Evolutionary conservation across 2,113 vertebrate genomes (phyloP).

Genomic region (Nycticryphes semicollaris): DNA sequence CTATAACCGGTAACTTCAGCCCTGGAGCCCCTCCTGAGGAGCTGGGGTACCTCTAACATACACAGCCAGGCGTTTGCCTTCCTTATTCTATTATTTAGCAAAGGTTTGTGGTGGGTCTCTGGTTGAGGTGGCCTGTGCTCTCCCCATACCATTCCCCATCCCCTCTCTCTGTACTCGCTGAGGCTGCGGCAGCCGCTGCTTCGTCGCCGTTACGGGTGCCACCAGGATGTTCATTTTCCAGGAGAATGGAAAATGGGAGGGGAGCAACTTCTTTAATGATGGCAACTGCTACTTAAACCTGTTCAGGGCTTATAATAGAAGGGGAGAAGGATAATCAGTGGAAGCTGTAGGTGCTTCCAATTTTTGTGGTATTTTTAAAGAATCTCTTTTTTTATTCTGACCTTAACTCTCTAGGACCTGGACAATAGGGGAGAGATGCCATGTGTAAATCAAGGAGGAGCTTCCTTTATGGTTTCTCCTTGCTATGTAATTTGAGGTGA

Average conservation of each 20-base stretch:
- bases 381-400: neutral
- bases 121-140: neutral
- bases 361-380: neutral
- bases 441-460: neutral
- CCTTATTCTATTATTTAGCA: neutral
- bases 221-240: neutral
- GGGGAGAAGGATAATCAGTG: neutral
- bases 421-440: neutral
- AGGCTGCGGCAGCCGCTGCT: neutral
- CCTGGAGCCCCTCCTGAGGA: fast-evolving
- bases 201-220: neutral
- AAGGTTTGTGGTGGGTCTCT: neutral
- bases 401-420: neutral
- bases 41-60: fast-evolving
- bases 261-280: neutral
- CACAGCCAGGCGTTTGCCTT: fast-evolving
- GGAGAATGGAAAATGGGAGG: neutral
- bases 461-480: neutral
- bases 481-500: neutral
- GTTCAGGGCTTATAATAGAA: neutral
- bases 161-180: neutral
- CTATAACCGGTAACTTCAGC: neutral
- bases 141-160: fast-evolving
- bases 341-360: neutral
- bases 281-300: conserved; percentile 8